These are phyloP conservation scores for Plodia interpunctella DNA, from an alignment of 1,140 invertebrate species.

Conservation along the genomic window DNA sequence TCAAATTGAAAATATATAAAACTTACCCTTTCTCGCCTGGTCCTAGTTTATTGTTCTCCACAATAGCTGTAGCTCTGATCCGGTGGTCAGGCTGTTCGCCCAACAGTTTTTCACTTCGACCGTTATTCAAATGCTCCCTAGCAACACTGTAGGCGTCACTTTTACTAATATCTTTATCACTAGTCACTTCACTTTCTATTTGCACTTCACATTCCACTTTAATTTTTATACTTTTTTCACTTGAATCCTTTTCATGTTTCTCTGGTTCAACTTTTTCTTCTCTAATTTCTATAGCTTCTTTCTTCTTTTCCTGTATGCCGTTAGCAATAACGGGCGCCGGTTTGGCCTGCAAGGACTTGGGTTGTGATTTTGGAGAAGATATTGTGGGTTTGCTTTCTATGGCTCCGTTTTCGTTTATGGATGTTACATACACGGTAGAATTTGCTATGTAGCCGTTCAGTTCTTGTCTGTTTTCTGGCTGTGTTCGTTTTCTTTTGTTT, in stretches of 20 bases:
- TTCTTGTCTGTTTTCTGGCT: constrained; percentile 78
- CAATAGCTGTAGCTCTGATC: constrained; percentile 76
- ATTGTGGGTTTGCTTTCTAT: constrained; percentile 78
- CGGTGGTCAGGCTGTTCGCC: constrained; percentile 80
- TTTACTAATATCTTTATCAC: constrained; percentile 43
- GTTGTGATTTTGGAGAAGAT: constrained; percentile 63
- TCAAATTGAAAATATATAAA: constrained; percentile 1
- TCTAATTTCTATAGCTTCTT: constrained; percentile 33
- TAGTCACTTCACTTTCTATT: constrained; percentile 54
- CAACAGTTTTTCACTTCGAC: constrained; percentile 84
- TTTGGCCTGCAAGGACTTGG: constrained; percentile 56
- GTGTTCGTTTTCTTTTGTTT: constrained; percentile 79
- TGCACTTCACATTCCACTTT: constrained; percentile 45
- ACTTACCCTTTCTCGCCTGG: constrained; percentile 78
- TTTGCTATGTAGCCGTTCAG: constrained; percentile 85
- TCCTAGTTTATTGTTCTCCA: constrained; percentile 77
- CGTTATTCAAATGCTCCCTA: constrained; percentile 78
- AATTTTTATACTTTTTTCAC: constrained; percentile 58
- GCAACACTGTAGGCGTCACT: constrained; percentile 63
- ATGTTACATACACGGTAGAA: constrained; percentile 88
- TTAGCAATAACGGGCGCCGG: constrained; percentile 63
- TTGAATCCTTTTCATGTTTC: constrained; percentile 61
- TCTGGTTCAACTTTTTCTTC: constrained; percentile 50
- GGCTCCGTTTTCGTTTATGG: constrained; percentile 81
- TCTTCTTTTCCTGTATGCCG: constrained; percentile 47